phyloP scores from a whole-genome alignment of 2,113 vertebrate genomes.

The Acanthochromis polyacanthus region DNA sequence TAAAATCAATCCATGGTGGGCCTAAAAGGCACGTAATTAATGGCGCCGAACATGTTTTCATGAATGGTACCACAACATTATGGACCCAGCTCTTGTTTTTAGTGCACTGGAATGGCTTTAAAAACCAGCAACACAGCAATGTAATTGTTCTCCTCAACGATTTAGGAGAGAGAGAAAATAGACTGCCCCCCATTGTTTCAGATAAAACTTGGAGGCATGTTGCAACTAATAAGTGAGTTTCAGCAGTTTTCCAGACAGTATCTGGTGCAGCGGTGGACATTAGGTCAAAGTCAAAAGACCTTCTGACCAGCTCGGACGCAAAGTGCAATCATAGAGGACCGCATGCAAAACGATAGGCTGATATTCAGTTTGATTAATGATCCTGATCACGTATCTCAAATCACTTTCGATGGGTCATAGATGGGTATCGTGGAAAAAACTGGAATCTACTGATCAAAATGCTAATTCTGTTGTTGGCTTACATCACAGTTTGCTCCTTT shows the following conservation, averaged over 20 bases:
- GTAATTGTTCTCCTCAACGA: conserved; percentile 16
- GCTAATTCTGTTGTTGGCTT: conserved; percentile 21
- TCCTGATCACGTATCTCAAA: conserved; percentile 11
- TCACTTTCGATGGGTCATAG: conserved; percentile 36
- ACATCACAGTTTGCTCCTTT: background rate
- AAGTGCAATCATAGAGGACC: background rate
- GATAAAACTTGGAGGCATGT: conserved; percentile 14
- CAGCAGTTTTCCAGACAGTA: conserved; percentile 26
- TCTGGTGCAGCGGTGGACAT: background rate
- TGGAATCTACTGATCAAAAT: conserved; percentile 45
- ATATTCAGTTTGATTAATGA: conserved; percentile 39
- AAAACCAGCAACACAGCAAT: conserved; percentile 18
- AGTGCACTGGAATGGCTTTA: conserved; percentile 18
- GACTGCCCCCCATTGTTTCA: conserved; percentile 8
- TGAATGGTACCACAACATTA: conserved; percentile 24
- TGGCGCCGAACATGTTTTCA: conserved; percentile 42
- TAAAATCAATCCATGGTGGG: conserved; percentile 45
- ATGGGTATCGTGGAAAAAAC: conserved; percentile 39
- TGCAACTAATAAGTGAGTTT: conserved; percentile 37
- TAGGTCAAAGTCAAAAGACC: conserved; percentile 9
- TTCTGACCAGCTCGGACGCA: conserved; percentile 8
- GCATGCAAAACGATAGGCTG: conserved; percentile 31
- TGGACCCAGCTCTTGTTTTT: conserved; percentile 10
- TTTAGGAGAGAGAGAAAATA: background rate
- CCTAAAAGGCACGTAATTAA: conserved; percentile 52